Conservation (phyloP, 2,113 vertebrate genomes). For the Nerophis ophidion region DNA sequence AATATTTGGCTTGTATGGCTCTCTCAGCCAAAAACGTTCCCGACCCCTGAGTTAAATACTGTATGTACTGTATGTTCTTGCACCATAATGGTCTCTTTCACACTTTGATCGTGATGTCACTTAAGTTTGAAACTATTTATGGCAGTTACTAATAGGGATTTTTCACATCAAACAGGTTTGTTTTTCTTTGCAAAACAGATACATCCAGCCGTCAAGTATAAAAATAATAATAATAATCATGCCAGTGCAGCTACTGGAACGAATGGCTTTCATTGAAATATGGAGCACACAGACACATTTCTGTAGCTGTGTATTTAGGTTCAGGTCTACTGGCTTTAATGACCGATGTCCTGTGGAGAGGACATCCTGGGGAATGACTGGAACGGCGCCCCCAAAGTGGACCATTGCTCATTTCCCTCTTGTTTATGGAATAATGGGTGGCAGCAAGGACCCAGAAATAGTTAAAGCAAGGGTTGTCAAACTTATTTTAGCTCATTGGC, state of each 20-base stretch:
- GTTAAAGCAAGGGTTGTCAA: too few species aligned
- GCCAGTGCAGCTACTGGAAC: constrained; percentile 13
- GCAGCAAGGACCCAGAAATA: constrained; percentile 5
- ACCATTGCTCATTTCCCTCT: constrained; percentile 31
- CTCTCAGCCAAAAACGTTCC: too few species aligned
- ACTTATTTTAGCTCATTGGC: too few species aligned
- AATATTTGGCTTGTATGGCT: too few species aligned
- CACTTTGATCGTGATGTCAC: neutral
- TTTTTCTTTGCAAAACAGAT: constrained; percentile 23
- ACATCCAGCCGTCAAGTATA: neutral
- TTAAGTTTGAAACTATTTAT: neutral
- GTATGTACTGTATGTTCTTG: neutral
- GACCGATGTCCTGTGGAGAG: constrained; percentile 30
- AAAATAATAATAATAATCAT: neutral
- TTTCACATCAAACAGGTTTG: constrained; percentile 24
- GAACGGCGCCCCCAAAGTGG: constrained; percentile 15
- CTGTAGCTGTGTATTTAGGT: constrained; percentile 56
- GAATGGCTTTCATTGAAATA: constrained; percentile 13
- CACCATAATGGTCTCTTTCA: neutral
- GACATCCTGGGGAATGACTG: constrained; percentile 25
- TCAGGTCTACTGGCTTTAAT: constrained; percentile 63
- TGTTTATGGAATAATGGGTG: constrained; percentile 42
- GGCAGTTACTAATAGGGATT: neutral
- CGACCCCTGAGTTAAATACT: too few species aligned
- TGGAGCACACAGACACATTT: constrained; percentile 44